These are phyloP conservation scores for Torymus tubicola DNA, from an alignment of 2,888 invertebrate species.

Conservation along the genomic window DNA sequence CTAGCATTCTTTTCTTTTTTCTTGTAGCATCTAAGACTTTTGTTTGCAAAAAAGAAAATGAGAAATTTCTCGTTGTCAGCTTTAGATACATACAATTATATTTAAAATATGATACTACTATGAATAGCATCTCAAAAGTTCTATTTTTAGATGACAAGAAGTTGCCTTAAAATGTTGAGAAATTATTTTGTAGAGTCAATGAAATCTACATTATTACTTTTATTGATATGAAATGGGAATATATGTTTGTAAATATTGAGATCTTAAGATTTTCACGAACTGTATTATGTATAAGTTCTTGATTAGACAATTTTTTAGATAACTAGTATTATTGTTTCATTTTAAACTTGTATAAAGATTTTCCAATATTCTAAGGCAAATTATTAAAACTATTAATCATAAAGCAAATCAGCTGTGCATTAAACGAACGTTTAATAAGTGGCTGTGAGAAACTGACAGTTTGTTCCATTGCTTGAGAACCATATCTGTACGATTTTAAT, in stretches of 20 bases:
- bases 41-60: constrained; percentile 47
- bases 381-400: constrained; percentile 25
- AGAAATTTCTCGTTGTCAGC: constrained; percentile 29
- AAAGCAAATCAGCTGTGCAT: constrained; percentile 28
- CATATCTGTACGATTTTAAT: constrained; percentile 23
- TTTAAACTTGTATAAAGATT: constrained; percentile 3
- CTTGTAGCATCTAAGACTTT: constrained; percentile 34
- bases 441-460: constrained; percentile 18
- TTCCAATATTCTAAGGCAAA: constrained; percentile 44
- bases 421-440: constrained; percentile 30
- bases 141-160: constrained; percentile 50
- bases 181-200: constrained; percentile 34
- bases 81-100: constrained; percentile 27
- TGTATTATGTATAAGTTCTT: constrained; percentile 23
- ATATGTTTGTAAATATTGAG: constrained; percentile 37
- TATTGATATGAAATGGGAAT: constrained; percentile 24
- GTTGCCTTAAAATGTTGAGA: constrained; percentile 51
- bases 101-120: constrained; percentile 16
- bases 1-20: constrained; percentile 51
- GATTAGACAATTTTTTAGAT: constrained; percentile 10
- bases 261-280: constrained; percentile 37
- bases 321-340: constrained; percentile 24
- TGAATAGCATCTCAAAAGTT: constrained; percentile 47
- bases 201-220: constrained; percentile 10
- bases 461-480: constrained; percentile 13